Conservation (phyloP, 2,888 invertebrate genomes). For the Trachelus iudaicus region DNA sequence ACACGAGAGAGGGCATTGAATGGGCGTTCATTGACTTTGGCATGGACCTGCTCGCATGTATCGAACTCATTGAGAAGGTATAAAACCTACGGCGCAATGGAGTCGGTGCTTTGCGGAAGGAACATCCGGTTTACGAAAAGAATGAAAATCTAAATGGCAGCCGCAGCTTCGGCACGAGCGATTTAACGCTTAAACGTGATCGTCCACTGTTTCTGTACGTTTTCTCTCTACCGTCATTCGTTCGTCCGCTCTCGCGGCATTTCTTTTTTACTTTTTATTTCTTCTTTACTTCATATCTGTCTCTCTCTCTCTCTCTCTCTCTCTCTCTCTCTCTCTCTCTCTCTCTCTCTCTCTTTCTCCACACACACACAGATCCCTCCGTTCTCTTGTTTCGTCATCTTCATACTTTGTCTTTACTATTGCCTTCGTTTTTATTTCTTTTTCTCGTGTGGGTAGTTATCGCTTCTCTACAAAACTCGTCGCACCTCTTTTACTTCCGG, state of each 20-base stretch:
- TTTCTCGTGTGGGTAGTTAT: not conserved
- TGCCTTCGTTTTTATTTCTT: not conserved
- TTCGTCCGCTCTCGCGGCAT: slow-evolving; percentile 14
- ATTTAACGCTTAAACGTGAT: slow-evolving; percentile 35
- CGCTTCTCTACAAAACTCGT: not conserved
- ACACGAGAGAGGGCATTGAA: slow-evolving; percentile 89
- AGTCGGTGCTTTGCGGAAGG: not conserved
- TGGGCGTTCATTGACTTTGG: slow-evolving; percentile 96
- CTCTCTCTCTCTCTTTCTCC: slow-evolving; percentile 21
- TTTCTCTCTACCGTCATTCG: slow-evolving; percentile 21
- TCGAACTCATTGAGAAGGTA: slow-evolving; percentile 95
- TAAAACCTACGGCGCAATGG: slow-evolving; percentile 23
- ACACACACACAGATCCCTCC: not conserved
- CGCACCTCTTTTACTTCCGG: not conserved
- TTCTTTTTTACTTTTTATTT: slow-evolving; percentile 12
- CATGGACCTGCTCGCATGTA: slow-evolving; percentile 94
- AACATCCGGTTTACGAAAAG: not conserved
- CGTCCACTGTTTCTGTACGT: slow-evolving; percentile 48
- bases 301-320: slow-evolving; percentile 11
- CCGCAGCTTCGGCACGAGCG: slow-evolving; percentile 22
- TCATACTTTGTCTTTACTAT: not conserved
- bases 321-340: not conserved
- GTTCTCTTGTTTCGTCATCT: not conserved
- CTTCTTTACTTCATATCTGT: slow-evolving; percentile 15
- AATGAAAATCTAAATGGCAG: slow-evolving; percentile 12